phyloP scores from a whole-genome alignment of 2,797 vertebrate species.

The Coendou prehensilis region DNA sequence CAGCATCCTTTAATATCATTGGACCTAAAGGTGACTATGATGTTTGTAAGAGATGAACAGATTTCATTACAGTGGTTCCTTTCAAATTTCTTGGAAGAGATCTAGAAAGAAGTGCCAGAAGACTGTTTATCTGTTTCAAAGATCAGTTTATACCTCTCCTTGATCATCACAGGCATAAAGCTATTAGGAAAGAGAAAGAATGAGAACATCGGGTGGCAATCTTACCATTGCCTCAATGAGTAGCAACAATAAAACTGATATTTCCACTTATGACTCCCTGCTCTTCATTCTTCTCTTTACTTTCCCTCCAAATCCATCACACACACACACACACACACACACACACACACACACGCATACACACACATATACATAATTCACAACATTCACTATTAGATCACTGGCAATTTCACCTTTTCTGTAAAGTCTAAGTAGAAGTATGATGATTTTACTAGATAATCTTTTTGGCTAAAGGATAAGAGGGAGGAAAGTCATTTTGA shows the following conservation, averaged over 20 bases:
- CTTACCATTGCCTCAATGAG: background rate
- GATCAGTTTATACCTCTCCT: constrained; percentile 10
- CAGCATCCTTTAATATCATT: constrained; percentile 17
- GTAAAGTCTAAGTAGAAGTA: background rate
- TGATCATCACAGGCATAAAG: background rate
- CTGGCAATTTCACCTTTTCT: constrained; percentile 20
- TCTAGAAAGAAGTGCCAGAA: background rate
- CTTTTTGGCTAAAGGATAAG: background rate
- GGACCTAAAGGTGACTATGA: constrained; percentile 12
- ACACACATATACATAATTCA: background rate
- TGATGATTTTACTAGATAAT: background rate
- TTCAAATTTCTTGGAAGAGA: constrained; percentile 66
- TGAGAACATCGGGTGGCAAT: background rate
- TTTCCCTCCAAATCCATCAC: background rate
- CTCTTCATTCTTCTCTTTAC: background rate
- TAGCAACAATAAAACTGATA: background rate
- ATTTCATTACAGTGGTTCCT: constrained; percentile 27
- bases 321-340: too few relatives aligned
- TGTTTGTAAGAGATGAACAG: constrained; percentile 49
- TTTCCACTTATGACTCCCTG: background rate
- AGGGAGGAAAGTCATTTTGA: background rate
- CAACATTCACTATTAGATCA: background rate
- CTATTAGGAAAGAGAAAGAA: constrained; percentile 59
- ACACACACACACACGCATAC: background rate
- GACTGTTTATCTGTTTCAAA: constrained; percentile 48